Base-by-base conservation (phyloP, 2,113 vertebrate species). In the Sula dactylatra region DNA sequence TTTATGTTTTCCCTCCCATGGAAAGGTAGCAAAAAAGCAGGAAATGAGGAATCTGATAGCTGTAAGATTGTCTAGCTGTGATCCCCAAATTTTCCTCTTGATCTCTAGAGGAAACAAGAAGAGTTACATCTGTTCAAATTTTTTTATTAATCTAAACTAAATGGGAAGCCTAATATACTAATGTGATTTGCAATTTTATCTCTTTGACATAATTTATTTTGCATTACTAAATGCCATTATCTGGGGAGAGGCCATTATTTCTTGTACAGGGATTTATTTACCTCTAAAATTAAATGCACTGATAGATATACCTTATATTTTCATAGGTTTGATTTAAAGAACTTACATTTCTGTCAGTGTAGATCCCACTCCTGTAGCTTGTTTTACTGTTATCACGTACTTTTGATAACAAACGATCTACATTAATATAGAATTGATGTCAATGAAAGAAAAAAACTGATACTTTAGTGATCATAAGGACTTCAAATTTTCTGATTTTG, bases 11-110 rank as follows among this genome's bases (percentile, higher is more conserved):
- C 25, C 72, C 45, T 94, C 84, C 81, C 56, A 70, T n/a, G 13
- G 64, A 89, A 95, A 94, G 72, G 84, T 91, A 88, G 49, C 66
- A 79, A n/a, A 78, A 86, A 86, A 44, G 58, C 21, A 91, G 92
- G 69, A 95, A 93, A 77, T 86, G 36, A 93, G 59, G 64, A 72
- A 64, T 83, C 44, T 77, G 71, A 64, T 69, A 74, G 64, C 52
- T 58, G 12, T 49, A 73, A 83, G 31, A n/a, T 76, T 90, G 94
- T 85, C 72, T 61, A 80, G 54, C 49, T 81, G 54, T 83, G 50
- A 77, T 77, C 32, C 16, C 21, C 42, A 70, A 20, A 56, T 61
- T 90, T 45, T 79, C 40, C 20, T 72, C 52, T 92, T 92, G 42
- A 76, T 82, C 38, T 95, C 32, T 76, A 67, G 52, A 86, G 44